Conservation (phyloP, 2,797 vertebrate genomes). For the Toxotes lorentzi region DNA sequence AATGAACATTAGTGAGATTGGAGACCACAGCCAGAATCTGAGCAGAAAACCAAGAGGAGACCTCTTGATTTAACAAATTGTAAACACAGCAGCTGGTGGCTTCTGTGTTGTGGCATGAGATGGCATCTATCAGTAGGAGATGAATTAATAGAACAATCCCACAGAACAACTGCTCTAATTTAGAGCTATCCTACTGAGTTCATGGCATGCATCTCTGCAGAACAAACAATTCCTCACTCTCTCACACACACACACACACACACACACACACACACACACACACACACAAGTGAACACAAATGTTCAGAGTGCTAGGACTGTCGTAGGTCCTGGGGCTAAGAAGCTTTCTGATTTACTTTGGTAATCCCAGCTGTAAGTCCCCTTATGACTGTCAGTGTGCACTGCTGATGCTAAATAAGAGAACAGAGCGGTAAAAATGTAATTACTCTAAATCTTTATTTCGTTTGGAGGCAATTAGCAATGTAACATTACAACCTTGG, state of each 20-base stretch:
- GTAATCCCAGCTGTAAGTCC: constrained; percentile 81
- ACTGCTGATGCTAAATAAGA: constrained; percentile 64
- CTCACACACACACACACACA: constrained; percentile 12
- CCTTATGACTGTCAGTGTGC: constrained; percentile 66
- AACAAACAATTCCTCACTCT: constrained; percentile 23
- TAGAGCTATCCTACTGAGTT: constrained; percentile 53
- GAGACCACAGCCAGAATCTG: constrained; percentile 33
- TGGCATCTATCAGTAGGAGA: constrained; percentile 62
- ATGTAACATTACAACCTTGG: constrained; percentile 52
- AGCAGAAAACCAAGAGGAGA: constrained; percentile 30
- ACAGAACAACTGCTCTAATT: constrained; percentile 62
- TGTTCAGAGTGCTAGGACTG: constrained; percentile 43
- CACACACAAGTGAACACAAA: constrained; percentile 15
- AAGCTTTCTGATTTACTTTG: constrained; percentile 80
- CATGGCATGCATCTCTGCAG: constrained; percentile 31
- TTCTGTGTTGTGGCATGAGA: constrained; percentile 51
- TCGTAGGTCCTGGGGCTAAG: constrained; percentile 73
- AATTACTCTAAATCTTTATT: constrained; percentile 76
- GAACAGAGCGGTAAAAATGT: constrained; percentile 59
- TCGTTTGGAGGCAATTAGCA: constrained; percentile 70
- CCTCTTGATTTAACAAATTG: constrained; percentile 64
- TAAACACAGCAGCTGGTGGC: constrained; percentile 63
- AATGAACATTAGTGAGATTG: constrained; percentile 28
- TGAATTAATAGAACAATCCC: constrained; percentile 63
- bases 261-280: constrained; percentile 7